Base-by-base conservation (phyloP, 53 echinoderm and acorn worm species). In the Zoroaster sp. region DNA sequence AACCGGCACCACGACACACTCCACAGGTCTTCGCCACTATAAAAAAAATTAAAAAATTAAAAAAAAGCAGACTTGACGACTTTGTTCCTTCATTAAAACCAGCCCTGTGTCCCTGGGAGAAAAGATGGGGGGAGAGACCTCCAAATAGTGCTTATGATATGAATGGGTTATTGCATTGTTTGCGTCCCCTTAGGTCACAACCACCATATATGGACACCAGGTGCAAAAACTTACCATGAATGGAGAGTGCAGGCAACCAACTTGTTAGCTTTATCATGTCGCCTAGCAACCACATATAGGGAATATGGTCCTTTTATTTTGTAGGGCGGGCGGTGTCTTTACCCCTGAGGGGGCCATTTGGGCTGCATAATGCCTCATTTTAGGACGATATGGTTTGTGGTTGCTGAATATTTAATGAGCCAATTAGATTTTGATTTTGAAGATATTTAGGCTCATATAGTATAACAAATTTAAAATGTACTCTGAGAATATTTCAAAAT, bases 211-310 rank as follows among this genome's bases (percentile, higher is more conserved):
- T 36, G 47, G 43, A 71, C 85, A 71, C 85, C 85, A 85, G 85
- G 85, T 85, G 85, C 85, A 85, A 51, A 28, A 85, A 69, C 70
- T 85, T 69, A 85, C 85, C 71, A 81, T 69, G 71, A 70, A 85
- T 66, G 71, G 67, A 85, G 8, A 40, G 66, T 18, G 46, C 66
- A 18, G 18, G 34, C 70, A 71, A 72, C 35, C 71, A 85, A 71
- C 70, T 49, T 82, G 82, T 71, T 85, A 35, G 85, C 85, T 85
- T 85, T 71, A 47, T 20, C 9, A 28, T 33, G 37, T 69, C 21
- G 49, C 85, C 72, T 85, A 85, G 85, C 85, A 85, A 85, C 85
- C 85, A 51, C 36, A 69, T 71, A 71, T 67, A 25, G 63, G n/a
- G 43, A 68, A 66, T 66, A 76, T 25, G 46, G 47, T 76, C 47